Evolutionary conservation across 2,113 vertebrate species (phyloP).

Genomic region (Ceyx cyanopectus): DNA sequence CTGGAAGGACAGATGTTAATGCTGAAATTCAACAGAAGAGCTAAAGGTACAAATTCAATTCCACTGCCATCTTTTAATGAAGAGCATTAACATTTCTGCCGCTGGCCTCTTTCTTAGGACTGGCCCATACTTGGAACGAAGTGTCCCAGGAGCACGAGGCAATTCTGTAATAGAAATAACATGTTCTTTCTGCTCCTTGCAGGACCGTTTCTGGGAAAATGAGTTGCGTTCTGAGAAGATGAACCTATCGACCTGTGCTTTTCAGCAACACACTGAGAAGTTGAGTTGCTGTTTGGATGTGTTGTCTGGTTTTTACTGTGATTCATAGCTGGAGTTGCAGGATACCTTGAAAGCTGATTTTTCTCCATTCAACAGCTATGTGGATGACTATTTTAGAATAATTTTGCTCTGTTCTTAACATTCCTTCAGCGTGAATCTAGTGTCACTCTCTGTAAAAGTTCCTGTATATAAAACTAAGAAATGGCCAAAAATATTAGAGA

Average conservation of each 20-base stretch:
- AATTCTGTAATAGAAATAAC: slow-evolving; percentile 14
- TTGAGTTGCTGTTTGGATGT: background rate
- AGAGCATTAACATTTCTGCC: background rate
- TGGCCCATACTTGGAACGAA: background rate
- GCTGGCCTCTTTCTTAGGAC: background rate
- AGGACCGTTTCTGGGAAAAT: background rate
- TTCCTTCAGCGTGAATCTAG: background rate
- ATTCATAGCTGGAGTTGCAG: background rate
- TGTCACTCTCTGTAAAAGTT: background rate
- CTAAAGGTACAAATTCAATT: background rate
- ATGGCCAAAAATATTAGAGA: background rate
- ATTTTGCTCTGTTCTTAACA: background rate
- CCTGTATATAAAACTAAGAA: background rate
- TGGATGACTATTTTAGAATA: background rate
- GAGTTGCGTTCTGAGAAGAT: slow-evolving; percentile 58
- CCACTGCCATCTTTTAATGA: background rate
- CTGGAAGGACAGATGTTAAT: background rate
- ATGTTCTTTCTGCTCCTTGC: background rate
- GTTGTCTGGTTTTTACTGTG: background rate
- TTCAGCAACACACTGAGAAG: background rate
- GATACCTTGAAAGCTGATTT: background rate
- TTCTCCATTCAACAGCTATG: background rate
- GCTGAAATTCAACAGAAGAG: background rate
- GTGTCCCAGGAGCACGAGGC: background rate
- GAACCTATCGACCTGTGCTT: background rate